Percentiles rank a stretch among this genome's conserved stretches.
Evolutionary conservation across 2,113 vertebrate species (phyloP).

Genomic region (Corythaixoides concolor): DNA sequence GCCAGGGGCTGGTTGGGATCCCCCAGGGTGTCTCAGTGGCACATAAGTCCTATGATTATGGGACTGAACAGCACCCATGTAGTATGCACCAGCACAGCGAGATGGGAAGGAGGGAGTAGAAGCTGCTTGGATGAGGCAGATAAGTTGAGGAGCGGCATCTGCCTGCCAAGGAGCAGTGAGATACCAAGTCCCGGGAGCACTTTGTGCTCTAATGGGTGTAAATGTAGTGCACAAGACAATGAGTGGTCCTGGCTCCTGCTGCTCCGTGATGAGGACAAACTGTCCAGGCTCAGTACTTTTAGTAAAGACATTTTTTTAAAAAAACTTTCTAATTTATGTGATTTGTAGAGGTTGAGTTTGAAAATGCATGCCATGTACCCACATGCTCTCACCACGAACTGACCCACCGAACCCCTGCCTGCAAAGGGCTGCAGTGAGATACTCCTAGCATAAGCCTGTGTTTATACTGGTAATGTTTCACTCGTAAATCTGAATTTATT

Average conservation of each 20-base stretch:
- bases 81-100: background rate
- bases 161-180: background rate
- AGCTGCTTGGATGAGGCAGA: background rate
- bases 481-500: background rate
- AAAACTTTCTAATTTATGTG: background rate
- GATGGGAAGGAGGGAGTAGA: background rate
- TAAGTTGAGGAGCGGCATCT: background rate
- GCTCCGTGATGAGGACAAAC: rapidly evolving
- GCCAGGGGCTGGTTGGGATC: background rate
- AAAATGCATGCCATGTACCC: background rate
- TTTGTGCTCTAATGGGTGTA: background rate
- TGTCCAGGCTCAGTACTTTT: background rate
- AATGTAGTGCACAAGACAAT: rapidly evolving
- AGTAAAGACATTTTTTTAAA: background rate
- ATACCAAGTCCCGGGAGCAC: background rate
- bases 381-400: background rate
- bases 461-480: background rate
- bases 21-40: background rate
- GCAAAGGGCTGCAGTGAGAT: background rate
- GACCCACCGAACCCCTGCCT: background rate
- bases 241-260: background rate
- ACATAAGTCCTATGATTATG: background rate
- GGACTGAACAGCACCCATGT: background rate
- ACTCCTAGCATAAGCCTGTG: background rate
- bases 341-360: background rate